Conservation (phyloP, 2,113 vertebrate species). For the Nesospiza acunhae region DNA sequence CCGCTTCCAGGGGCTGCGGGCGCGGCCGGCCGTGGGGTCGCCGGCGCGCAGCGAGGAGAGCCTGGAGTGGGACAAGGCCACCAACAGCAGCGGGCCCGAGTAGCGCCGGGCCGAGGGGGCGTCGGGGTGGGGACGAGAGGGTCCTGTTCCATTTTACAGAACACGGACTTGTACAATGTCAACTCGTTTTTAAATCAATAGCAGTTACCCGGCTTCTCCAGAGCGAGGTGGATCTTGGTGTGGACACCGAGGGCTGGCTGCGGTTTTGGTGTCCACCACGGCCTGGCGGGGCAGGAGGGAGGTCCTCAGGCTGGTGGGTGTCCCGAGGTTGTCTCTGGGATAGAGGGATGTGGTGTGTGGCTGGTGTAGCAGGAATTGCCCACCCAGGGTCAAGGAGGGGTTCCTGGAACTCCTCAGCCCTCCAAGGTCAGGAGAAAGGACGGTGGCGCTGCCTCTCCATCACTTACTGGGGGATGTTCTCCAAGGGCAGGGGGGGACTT, state of each 20-base stretch:
- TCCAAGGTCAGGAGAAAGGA: neutral
- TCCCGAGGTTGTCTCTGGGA: neutral
- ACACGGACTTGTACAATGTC: conserved; percentile 62
- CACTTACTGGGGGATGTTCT: neutral
- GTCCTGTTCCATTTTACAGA: conserved; percentile 66
- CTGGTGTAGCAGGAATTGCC: neutral
- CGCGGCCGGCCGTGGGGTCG: conserved; percentile 73
- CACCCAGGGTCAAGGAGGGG: neutral
- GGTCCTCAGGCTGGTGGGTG: neutral
- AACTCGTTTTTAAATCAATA: conserved; percentile 63
- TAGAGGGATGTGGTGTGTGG: neutral
- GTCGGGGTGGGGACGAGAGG: neutral
- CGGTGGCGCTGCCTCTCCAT: neutral
- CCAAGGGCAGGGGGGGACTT: neutral
- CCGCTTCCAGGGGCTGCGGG: conserved; percentile 87
- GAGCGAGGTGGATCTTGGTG: neutral
- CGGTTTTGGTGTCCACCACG: neutral
- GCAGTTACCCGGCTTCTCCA: conserved; percentile 52
- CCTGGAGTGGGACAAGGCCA: conserved; percentile 94
- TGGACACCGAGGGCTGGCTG: accelerated
- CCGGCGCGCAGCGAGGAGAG: conserved; percentile 89
- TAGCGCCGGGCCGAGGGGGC: conserved; percentile 49
- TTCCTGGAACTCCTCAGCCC: neutral
- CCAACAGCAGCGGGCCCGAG: conserved; percentile 96
- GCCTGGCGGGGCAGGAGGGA: neutral